Percentiles rank a stretch among this genome's conserved stretches.
Evolutionary conservation across 35 echinoderm and acorn worm genomes (phyloP).

Genomic region (Acanthaster planci): DNA sequence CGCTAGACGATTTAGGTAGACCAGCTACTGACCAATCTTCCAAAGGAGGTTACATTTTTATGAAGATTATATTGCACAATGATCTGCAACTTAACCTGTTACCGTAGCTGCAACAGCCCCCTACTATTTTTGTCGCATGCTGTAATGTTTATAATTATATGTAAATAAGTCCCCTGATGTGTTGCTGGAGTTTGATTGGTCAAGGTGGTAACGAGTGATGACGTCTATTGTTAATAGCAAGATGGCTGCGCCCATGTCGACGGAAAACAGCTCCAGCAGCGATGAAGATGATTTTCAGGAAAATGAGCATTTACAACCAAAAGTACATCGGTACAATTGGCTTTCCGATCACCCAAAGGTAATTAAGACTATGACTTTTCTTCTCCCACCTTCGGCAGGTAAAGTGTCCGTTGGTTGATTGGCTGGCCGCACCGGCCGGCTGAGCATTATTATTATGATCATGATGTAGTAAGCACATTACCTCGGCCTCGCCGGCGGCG

Average conservation of each 20-base stretch:
- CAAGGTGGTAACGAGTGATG: neutral
- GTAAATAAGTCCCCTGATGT: neutral
- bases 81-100: neutral
- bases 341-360: slow-evolving; percentile 61
- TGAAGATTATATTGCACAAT: neutral
- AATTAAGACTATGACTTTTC: too few species aligned
- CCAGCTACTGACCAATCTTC: too few species aligned
- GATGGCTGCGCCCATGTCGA: slow-evolving; percentile 3
- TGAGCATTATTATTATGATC: too few species aligned
- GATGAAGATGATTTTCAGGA: neutral
- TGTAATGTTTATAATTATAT: slow-evolving; percentile 12
- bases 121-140: neutral
- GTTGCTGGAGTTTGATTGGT: neutral
- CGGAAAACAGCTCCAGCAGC: slow-evolving; percentile 5
- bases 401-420: too few species aligned
- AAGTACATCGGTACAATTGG: slow-evolving; percentile 38
- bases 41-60: neutral
- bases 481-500: neutral
- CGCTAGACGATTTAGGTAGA: too few species aligned
- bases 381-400: too few species aligned
- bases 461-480: neutral
- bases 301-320: neutral
- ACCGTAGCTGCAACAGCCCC: neutral
- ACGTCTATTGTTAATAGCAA: slow-evolving; percentile 3
- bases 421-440: too few species aligned